phyloP scores from a whole-genome alignment of 1,140 invertebrate genomes.

The Mylabris phalerata region DNA sequence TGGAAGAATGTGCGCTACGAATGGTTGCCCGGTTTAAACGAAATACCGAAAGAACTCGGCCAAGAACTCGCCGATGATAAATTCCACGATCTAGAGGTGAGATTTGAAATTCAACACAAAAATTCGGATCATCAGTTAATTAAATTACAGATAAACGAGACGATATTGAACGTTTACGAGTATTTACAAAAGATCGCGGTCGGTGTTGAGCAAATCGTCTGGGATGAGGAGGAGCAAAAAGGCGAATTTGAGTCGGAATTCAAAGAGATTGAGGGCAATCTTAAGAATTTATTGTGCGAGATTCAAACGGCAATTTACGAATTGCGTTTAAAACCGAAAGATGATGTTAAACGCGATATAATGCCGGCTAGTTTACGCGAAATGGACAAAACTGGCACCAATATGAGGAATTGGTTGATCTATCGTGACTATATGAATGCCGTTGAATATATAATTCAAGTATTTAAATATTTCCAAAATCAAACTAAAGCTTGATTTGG shows the following conservation, averaged over 20 bases:
- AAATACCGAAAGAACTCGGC: constrained; percentile 48
- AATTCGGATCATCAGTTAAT: constrained; percentile 6
- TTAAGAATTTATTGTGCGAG: constrained; percentile 50
- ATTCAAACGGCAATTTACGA: constrained; percentile 52
- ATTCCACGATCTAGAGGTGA: constrained; percentile 44
- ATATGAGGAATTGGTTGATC: constrained; percentile 58
- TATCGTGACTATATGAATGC: constrained; percentile 60
- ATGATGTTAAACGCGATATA: constrained; percentile 48
- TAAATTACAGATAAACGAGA: constrained; percentile 47
- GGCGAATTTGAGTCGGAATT: constrained; percentile 49
- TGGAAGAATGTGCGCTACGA: constrained; percentile 45
- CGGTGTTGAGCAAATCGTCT: constrained; percentile 58
- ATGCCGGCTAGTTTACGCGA: constrained; percentile 47
- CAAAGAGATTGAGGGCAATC: constrained; percentile 48
- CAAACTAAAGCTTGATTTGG: constrained; percentile 3
- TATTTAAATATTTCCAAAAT: constrained; percentile 40
- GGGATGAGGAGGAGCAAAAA: constrained; percentile 51
- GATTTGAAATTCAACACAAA: not conserved
- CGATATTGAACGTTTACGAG: constrained; percentile 50
- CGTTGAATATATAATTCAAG: constrained; percentile 52
- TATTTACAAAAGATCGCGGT: constrained; percentile 60
- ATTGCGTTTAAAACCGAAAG: constrained; percentile 43
- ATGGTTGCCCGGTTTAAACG: constrained; percentile 46
- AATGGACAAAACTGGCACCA: constrained; percentile 42
- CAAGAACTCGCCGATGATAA: constrained; percentile 41